phyloP scores from a whole-genome alignment of 2,888 invertebrate genomes.

The Baccha elongata region DNA sequence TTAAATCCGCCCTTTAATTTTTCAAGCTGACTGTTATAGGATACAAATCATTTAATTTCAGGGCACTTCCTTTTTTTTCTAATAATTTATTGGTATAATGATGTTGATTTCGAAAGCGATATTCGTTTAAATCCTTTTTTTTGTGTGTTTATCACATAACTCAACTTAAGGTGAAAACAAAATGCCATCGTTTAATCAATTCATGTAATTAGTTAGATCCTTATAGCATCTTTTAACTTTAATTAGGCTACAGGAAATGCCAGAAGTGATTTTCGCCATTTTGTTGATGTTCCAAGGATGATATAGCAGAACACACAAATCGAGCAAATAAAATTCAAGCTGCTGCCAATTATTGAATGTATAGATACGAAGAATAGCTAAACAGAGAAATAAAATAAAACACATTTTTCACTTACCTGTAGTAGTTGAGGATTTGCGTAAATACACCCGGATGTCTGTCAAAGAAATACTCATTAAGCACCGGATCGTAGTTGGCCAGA shows the following conservation, averaged over 20 bases:
- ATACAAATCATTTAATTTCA: constrained; percentile 8
- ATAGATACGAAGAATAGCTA: background rate
- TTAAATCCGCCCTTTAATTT: constrained; percentile 36
- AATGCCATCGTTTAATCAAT: constrained; percentile 42
- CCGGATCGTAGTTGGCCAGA: constrained; percentile 93
- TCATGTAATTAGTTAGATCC: constrained; percentile 48
- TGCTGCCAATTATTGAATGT: background rate
- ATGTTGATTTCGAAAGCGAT: constrained; percentile 3
- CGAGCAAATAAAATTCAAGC: background rate
- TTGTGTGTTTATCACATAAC: background rate
- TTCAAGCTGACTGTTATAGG: background rate
- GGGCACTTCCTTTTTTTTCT: background rate
- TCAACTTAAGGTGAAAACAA: constrained; percentile 7
- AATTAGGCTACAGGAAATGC: constrained; percentile 25
- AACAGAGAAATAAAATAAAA: background rate
- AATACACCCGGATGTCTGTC: constrained; percentile 95
- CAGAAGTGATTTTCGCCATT: background rate
- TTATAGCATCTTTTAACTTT: constrained; percentile 17
- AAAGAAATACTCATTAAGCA: constrained; percentile 94
- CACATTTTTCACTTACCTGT: constrained; percentile 84
- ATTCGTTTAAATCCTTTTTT: constrained; percentile 1
- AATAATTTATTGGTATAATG: background rate
- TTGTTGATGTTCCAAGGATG: background rate
- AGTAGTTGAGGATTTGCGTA: constrained; percentile 94
- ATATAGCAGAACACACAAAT: background rate